These are phyloP conservation scores for Hydropotes inermis DNA, from an alignment of 2,113 vertebrate genomes.

Conservation along the genomic window DNA sequence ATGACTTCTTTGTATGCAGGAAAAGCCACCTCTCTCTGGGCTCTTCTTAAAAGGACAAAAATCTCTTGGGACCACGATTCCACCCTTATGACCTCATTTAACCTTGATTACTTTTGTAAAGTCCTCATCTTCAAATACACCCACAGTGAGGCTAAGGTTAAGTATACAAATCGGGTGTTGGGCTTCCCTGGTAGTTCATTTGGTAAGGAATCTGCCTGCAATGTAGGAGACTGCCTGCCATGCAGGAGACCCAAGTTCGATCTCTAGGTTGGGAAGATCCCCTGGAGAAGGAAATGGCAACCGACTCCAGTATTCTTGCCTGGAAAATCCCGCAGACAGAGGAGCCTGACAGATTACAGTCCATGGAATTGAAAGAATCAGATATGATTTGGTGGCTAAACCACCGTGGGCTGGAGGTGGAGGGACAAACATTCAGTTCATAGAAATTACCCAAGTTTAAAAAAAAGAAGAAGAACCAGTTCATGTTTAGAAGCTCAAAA, in stretches of 20 bases:
- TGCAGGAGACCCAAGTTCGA: rapidly evolving
- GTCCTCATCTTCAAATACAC: not conserved
- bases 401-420: not conserved
- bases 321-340: not conserved
- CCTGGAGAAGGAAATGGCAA: not conserved
- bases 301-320: not conserved
- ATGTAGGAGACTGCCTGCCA: not conserved
- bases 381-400: rapidly evolving
- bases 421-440: not conserved
- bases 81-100: not conserved
- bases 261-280: not conserved
- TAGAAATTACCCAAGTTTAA: not conserved
- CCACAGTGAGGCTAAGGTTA: not conserved
- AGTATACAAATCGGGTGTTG: not conserved
- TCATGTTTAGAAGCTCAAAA: conserved; percentile 5
- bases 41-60: not conserved
- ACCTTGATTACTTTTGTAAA: not conserved
- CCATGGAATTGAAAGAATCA: not conserved
- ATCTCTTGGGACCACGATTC: not conserved
- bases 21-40: not conserved
- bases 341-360: not conserved
- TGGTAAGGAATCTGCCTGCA: not conserved
- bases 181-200: not conserved
- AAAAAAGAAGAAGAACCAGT: not conserved
- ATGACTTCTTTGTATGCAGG: not conserved